These are phyloP conservation scores for Yoshiicerus persimilis DNA, from an alignment of 1,140 invertebrate genomes.

Conservation along the genomic window DNA sequence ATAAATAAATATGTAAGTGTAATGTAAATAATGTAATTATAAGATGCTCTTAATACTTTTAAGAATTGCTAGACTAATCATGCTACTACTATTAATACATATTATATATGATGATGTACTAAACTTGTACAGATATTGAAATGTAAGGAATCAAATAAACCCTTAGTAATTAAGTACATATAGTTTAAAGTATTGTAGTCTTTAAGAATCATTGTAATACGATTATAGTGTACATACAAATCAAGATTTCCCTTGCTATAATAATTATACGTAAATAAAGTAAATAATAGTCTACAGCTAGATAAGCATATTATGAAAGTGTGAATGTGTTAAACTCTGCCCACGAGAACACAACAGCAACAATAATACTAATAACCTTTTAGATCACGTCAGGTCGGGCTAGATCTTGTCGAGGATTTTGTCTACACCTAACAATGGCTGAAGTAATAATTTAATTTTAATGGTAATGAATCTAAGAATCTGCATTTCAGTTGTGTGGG, in stretches of 20 bases:
- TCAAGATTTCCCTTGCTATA: neutral
- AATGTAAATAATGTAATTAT: neutral
- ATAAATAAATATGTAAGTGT: neutral
- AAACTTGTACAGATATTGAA: neutral
- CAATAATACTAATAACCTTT: neutral
- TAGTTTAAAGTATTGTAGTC: neutral
- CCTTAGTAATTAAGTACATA: neutral
- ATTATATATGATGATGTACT: neutral
- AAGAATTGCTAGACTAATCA: conserved; percentile 14
- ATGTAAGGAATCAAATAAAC: neutral
- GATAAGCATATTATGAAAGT: neutral
- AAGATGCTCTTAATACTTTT: neutral
- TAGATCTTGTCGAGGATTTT: neutral
- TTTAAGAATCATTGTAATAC: conserved; percentile 14
- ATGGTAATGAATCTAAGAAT: neutral
- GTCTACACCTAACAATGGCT: neutral
- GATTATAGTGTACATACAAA: neutral
- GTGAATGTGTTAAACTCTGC: neutral
- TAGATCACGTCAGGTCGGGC: neutral
- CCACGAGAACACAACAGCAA: neutral
- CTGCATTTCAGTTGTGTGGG: neutral
- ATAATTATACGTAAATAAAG: neutral
- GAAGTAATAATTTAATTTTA: neutral
- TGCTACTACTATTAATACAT: neutral
- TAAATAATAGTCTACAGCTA: neutral